Conservation (phyloP, 1,140 invertebrate species). For the Brachionus rotundiformis region DNA sequence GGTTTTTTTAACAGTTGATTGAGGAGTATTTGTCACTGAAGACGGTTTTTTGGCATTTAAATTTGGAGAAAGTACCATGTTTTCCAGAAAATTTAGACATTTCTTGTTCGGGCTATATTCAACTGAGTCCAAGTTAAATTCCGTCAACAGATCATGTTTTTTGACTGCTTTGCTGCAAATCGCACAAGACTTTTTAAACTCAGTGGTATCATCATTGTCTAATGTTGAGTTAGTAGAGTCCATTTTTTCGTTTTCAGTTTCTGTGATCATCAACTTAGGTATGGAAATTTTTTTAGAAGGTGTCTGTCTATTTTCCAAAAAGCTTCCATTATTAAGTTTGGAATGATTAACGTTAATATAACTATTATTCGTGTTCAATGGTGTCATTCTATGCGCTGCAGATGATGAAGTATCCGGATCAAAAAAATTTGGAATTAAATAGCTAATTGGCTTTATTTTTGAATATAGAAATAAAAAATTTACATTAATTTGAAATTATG, state of each 20-base stretch:
- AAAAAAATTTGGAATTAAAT: slow-evolving; percentile 58
- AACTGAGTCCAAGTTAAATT: neutral
- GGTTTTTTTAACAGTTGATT: slow-evolving; percentile 40
- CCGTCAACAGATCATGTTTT: neutral
- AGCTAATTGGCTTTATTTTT: slow-evolving; percentile 56
- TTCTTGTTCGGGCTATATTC: slow-evolving; percentile 47
- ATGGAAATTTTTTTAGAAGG: neutral
- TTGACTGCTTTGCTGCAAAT: neutral
- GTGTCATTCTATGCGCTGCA: slow-evolving; percentile 52
- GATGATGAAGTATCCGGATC: slow-evolving; percentile 51
- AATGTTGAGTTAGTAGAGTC: neutral
- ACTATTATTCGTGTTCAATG: neutral
- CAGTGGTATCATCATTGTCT: neutral
- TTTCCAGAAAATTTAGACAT: slow-evolving; percentile 32
- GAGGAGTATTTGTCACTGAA: slow-evolving; percentile 23
- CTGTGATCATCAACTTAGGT: neutral
- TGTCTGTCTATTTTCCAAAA: slow-evolving; percentile 14
- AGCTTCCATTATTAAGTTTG: slow-evolving; percentile 18
- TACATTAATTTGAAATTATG: too few relatives aligned
- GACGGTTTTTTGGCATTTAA: neutral
- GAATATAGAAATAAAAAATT: neutral
- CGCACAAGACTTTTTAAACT: neutral
- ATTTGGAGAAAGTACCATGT: neutral
- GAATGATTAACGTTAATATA: neutral
- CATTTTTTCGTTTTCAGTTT: neutral